Conservation (phyloP, 2,797 vertebrate species). For the Danionella dracula region DNA sequence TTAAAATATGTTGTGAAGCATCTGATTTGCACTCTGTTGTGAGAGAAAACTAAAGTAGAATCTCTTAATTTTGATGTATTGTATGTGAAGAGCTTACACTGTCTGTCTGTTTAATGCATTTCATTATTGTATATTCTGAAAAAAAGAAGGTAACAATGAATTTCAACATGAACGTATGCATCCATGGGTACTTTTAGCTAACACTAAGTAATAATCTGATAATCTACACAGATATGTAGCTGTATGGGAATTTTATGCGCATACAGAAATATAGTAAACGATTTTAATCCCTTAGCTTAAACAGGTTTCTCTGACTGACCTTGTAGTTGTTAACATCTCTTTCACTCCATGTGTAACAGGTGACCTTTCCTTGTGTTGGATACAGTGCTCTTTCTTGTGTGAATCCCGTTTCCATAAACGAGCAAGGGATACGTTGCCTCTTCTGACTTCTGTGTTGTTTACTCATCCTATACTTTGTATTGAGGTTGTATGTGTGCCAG, state of each 20-base stretch:
- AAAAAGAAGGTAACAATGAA: slow-evolving; percentile 79
- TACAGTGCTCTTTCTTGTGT: slow-evolving; percentile 95
- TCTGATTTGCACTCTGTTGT: slow-evolving; percentile 96
- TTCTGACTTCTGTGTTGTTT: slow-evolving; percentile 85
- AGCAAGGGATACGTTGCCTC: slow-evolving; percentile 79
- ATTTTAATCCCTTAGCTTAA: slow-evolving; percentile 78
- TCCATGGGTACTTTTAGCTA: slow-evolving; percentile 80
- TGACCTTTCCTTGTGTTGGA: slow-evolving; percentile 91
- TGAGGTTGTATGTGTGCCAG: slow-evolving; percentile 93
- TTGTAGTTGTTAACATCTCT: slow-evolving; percentile 82
- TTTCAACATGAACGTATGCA: slow-evolving; percentile 87
- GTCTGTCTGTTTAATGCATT: slow-evolving; percentile 92
- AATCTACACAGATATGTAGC: slow-evolving; percentile 87
- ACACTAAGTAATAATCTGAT: slow-evolving; percentile 93
- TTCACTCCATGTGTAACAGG: slow-evolving; percentile 88
- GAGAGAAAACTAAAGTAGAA: slow-evolving; percentile 90
- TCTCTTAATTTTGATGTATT: slow-evolving; percentile 84
- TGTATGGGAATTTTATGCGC: slow-evolving; percentile 81
- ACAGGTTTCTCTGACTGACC: slow-evolving; percentile 74
- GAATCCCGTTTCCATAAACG: slow-evolving; percentile 86
- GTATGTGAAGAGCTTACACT: slow-evolving; percentile 92
- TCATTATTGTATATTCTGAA: slow-evolving; percentile 91
- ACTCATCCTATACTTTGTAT: slow-evolving; percentile 74
- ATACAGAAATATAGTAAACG: slow-evolving; percentile 77
- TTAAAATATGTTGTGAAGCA: slow-evolving; percentile 87